Percentiles rank a stretch among this genome's conserved stretches.
phyloP scores from a whole-genome alignment of 1,140 invertebrate genomes.

The Acromyrmex echinatior region DNA sequence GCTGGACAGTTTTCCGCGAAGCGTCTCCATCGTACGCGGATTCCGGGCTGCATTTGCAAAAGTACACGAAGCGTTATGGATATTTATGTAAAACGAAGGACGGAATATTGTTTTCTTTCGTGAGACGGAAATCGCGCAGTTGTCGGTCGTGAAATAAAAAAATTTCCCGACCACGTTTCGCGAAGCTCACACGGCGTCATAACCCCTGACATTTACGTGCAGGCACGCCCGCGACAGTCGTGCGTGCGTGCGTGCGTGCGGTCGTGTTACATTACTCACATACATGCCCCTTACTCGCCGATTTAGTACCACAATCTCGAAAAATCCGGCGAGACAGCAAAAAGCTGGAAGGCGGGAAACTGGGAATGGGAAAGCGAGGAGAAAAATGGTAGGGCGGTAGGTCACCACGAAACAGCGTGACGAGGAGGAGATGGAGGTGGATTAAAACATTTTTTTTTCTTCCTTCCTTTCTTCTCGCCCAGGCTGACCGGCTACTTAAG shows the following conservation, averaged over 20 bases:
- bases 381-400: constrained; percentile 45
- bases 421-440: constrained; percentile 11
- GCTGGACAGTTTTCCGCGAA: constrained; percentile 18
- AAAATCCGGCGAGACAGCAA: constrained; percentile 60
- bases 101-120: constrained; percentile 48
- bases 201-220: constrained; percentile 58
- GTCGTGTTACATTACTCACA: constrained; percentile 52
- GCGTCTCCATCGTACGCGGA: constrained; percentile 26
- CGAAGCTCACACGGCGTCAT: constrained; percentile 31
- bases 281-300: constrained; percentile 58
- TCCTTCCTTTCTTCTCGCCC: constrained; percentile 9
- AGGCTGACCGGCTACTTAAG: constrained; percentile 70
- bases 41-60: constrained; percentile 15
- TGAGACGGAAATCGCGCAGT: constrained; percentile 42
- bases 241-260: constrained; percentile 17
- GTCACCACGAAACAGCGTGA: constrained; percentile 32
- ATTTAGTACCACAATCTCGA: constrained; percentile 71
- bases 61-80: constrained; percentile 42
- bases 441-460: constrained; percentile 78
- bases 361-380: neutral
- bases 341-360: neutral
- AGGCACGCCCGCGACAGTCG: constrained; percentile 3
- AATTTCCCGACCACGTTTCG: neutral
- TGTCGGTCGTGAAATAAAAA: constrained; percentile 40
- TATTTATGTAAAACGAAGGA: constrained; percentile 54